These are phyloP conservation scores for Eulemur albifrons DNA, from an alignment of 2,797 vertebrate species.

Conservation along the genomic window DNA sequence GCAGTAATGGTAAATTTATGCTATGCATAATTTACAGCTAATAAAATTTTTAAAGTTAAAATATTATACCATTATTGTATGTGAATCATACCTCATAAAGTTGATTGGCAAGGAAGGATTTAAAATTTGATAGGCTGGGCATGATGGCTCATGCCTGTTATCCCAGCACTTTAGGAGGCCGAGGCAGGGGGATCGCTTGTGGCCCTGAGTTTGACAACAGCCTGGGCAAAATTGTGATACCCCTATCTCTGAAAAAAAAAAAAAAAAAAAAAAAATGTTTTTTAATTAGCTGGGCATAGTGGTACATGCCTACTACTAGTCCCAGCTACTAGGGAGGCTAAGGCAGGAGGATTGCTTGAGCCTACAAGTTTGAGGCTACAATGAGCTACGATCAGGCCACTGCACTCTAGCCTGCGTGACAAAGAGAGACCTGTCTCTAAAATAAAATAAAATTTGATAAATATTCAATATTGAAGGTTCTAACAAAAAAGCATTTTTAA, in stretches of 20 bases:
- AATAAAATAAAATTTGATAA: not conserved
- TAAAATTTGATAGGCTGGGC: not conserved
- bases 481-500: not conserved
- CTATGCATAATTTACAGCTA: not conserved
- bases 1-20: not conserved
- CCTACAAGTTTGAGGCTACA: accelerated
- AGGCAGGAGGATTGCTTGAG: not conserved
- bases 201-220: not conserved
- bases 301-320: not conserved
- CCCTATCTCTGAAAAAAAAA: not conserved
- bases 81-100: not conserved
- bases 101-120: not conserved
- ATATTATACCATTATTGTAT: not conserved
- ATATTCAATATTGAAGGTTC: not conserved
- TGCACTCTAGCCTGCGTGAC: not conserved
- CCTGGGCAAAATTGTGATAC: not conserved
- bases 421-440: not conserved
- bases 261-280: no score
- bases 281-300: not conserved
- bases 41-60: not conserved
- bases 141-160: not conserved
- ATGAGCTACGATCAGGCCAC: not conserved
- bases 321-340: not conserved
- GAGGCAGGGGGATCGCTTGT: not conserved
- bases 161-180: not conserved